A percentile compares a stretch with the other conserved stretches of the same genome.
Evolutionary conservation across 2,888 invertebrate species (phyloP).

Genomic region (Abscondita cerata): DNA sequence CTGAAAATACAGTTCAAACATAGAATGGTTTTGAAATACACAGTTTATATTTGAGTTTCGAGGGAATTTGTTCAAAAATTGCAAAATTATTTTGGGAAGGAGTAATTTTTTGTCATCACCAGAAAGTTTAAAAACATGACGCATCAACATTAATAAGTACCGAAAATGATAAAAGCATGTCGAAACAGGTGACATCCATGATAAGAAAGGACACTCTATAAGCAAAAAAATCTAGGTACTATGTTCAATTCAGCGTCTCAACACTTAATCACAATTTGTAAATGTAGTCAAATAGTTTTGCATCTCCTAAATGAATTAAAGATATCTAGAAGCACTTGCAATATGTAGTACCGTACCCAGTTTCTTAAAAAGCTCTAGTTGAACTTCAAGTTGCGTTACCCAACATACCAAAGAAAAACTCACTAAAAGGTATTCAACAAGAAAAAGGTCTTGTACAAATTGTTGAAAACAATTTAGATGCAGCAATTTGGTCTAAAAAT

Average conservation of each 20-base stretch:
- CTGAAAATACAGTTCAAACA: neutral
- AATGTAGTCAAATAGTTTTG: neutral
- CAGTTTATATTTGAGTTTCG: constrained; percentile 8
- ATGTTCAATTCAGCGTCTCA: neutral
- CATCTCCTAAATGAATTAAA: neutral
- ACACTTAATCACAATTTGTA: no score
- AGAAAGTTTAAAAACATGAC: constrained; percentile 6
- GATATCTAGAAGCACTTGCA: neutral
- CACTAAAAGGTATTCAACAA: no score
- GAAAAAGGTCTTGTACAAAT: no score
- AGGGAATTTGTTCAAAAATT: constrained; percentile 1
- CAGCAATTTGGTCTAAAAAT: no score
- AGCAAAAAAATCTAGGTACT: neutral
- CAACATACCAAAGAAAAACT: no score
- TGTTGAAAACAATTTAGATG: no score
- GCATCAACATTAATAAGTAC: neutral
- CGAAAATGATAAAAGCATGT: constrained; percentile 4
- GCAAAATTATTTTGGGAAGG: neutral
- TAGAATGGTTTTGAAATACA: constrained; percentile 6
- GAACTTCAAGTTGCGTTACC: no score
- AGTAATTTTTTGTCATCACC: constrained; percentile 4
- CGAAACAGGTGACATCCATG: constrained; percentile 4
- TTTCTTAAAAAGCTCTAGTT: no score
- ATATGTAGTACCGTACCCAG: neutral
- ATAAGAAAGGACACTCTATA: neutral